Evolutionary conservation across 2,888 invertebrate genomes (phyloP), one percentile per base, ranked within the genome.

Genomic region (Allygus modestus): DNA sequence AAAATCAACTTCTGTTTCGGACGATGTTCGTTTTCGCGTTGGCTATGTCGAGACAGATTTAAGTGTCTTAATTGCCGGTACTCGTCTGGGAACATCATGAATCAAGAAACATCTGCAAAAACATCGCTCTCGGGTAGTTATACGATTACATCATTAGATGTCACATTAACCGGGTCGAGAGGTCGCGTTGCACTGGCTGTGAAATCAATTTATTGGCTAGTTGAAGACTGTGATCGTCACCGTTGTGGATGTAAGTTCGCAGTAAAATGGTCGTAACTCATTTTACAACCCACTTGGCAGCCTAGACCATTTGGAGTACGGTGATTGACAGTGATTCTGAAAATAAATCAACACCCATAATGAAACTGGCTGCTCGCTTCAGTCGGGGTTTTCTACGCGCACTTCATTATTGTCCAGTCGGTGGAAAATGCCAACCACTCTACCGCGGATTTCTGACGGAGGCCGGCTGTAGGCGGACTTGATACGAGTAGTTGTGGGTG

Each of bases 221-320:
- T 58, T 58, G 23, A 58, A 58, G 20, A 58, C 58, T 17, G 51
- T 51, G 15, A 51, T 51, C 51, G 51, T 51, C n/a, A n/a, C 65
- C 12, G 65, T 65, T 31, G 28, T 31, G 65, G 31, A 31, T 17
- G 65, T 65, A 28, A 20, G 15, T 28, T 15, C 12, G 65, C 28
- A 58, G 26, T 65, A 15, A 65, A 65, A 65, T 28, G 28, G 28
- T 65, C 65, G 17, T 65, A 65, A 65, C 65, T 65, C 65, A 65
- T 31, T 28, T 28, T 12, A 65, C 65, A 26, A 20, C 26, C 26
- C 2, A 65, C 28, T 28, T 9, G 15, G 15, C 65, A 65, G 58
- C 58, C 23, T 58, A 7, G 51, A 51, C 51, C 20, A 58, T 20
- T 58, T 12, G 2, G 23, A 5, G 58, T 20, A 58, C 0, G 20